Evolutionary conservation across 1,140 invertebrate genomes (phyloP).

Genomic region (Elymnias hypermnestra): DNA sequence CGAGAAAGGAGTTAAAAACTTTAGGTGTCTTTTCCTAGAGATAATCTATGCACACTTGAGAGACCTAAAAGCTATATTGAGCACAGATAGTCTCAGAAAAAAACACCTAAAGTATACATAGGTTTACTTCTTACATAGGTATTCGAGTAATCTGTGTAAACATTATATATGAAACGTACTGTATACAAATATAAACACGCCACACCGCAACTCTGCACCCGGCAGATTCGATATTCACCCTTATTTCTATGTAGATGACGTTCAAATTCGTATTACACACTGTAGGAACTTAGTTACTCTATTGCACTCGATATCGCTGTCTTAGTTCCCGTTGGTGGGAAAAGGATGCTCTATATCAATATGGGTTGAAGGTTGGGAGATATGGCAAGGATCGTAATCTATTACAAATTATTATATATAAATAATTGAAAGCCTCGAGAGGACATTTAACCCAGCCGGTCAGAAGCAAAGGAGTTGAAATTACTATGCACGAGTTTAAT

Average conservation of each 20-base stretch:
- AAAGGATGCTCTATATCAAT: constrained; percentile 6
- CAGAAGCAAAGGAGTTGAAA: no score
- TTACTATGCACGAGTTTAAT: no score
- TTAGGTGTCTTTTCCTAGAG: no score
- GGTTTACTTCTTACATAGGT: not conserved
- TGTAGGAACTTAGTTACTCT: constrained; percentile 24
- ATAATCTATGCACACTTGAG: no score
- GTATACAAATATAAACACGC: not conserved
- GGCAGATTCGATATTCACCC: constrained; percentile 4
- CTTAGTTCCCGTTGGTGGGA: constrained; percentile 6
- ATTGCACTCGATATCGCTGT: constrained; percentile 26
- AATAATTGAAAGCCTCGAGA: no score
- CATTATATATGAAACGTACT: not conserved
- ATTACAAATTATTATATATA: no score
- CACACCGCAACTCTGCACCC: constrained; percentile 10
- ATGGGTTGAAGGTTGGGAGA: not conserved
- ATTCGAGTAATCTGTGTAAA: not conserved
- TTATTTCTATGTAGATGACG: constrained; percentile 13
- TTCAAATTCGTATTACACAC: constrained; percentile 14
- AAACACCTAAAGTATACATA: no score
- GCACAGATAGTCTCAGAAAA: no score
- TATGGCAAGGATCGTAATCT: no score
- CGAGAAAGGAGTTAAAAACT: no score
- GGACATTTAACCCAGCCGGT: no score
- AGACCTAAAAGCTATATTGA: no score